Base-by-base conservation (phyloP, 1,140 invertebrate species). In the Drosophila tristis region DNA sequence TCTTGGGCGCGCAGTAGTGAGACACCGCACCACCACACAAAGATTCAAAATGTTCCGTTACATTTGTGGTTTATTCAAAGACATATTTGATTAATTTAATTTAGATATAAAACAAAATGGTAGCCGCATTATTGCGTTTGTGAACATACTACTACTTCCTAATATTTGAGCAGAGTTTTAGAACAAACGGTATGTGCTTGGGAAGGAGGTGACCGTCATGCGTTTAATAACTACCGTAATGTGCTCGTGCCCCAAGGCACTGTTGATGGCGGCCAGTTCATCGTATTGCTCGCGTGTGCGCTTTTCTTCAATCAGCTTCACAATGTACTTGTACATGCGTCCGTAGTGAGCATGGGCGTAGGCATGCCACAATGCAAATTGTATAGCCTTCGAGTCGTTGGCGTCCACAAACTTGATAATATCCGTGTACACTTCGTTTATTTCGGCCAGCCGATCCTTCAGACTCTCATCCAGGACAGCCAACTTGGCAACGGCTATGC, bases 291-390 rank as follows among this genome's bases (percentile, higher is more conserved):
- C 97, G 63, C 94, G 94, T 13, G 93, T 93, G 5, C 95, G 93
- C 78, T 96, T 96, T 43, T 98, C 97, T 77, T 98, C 98, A 47
- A 95, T 93, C 67, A 96, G 94, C 90, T 96, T 96, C 23, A 93
- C 86, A 8, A 98, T 91, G 55, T 96, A 93, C 92, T 97, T 97
- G 47, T 97, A 90, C 53, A 96, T 95, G 57, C 96, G 94, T 0
- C 97, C 97, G 92, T 96, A 96, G 55, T 98, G 96, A 73, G 94
- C 93, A 78, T 96, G 93, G 5, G 95, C 94, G 77, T 95, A 94
- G 13, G 96, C 95, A 91, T 98, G 96, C 95, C 96, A 97, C 31
- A 97, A 92, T 5, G 95, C 94, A 84, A 98, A 96, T 74, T 95
- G 94, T 29, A 96, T 93, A 6, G 95, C 94, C 93, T 97, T 97